Base-by-base conservation (phyloP, 2,888 invertebrate genomes). In the Eremobia ochroleuca region DNA sequence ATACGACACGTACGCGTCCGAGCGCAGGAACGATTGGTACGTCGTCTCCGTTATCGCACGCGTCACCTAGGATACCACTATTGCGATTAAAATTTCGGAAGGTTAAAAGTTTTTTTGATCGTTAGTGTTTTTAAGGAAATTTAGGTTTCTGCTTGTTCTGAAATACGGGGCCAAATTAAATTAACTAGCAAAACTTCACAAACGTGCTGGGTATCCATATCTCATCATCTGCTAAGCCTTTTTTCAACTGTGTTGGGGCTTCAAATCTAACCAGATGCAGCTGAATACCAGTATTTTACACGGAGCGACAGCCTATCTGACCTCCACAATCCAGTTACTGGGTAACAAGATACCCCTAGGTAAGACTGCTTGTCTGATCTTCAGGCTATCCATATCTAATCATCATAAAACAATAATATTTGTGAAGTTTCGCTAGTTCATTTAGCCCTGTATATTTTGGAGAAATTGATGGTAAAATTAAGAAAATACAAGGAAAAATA, bases 11-110 rank as follows among this genome's bases (percentile, higher is more conserved):
- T 99, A 99, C 95, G 98, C 97, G 91, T 99, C 99, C 90, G 99
- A 99, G 90, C 98, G 98, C 86, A 99, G 97, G 96, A 99, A 99
- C 95, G 98, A 98, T 78, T 98, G 98, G 97, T 99, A 99, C 82
- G 98, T 98, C 80, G 98, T 98, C 93, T 98, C 98, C 85, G 98
- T 98, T 93, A 99, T 99, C 79, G 98, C 97, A 64, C 97, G 97
- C 92, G 99, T 99, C 91, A 99, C 98, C 96, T 97, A 93, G 31
- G 52, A 62, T 66, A 81, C 11, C 21, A 71, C 34, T 40, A 59
- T 72, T 83, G 73, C 67, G 68, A 52, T 65, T 77, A 72, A 25
- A 61, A 59, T 34, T 70, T 73, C 62, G 61, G 13, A 21, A 18
- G 2, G 15, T 59, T 72, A 68, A 80, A 3, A 62, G 66, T 0